Base-by-base conservation (phyloP, 92 coral and sea anemone species). In the Parazoanthus atlanticus region DNA sequence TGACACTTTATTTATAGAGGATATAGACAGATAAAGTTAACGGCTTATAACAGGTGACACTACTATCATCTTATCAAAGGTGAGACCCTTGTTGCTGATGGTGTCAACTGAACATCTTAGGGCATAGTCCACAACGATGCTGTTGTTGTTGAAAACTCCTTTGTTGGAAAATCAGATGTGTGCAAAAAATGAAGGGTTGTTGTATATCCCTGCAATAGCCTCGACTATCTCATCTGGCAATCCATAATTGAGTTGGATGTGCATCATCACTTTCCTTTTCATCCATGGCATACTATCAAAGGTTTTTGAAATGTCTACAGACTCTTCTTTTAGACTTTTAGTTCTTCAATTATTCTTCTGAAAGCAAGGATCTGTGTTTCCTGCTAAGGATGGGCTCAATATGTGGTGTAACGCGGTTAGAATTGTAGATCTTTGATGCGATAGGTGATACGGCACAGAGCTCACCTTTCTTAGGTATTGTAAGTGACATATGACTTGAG, bases 171-270 rank as follows among this genome's bases (percentile, higher is more conserved):
- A 46, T 46, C 52, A 40, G 6, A 40, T 8, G n/a, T n/a, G n/a
- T n/a, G n/a, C n/a, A n/a, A n/a, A n/a, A 36, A 2, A 40, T 40
- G 43, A 40, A 40, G 43, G 2, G 43, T 81, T 43, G 73, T n/a
- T 28, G 34, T 81, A 82, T 28, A 82, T 61, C 33, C 61, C 70
- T 33, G 86, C 76, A 30, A 82, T 61, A 17, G 76, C 76, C 8
- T 54, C 23, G 13, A 31, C 17, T 38, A 26, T 61, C 25, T 56
- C 75, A 12, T 82, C 86, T 23, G 76, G 76, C 28, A 82, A 11
- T 30, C 86, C 76, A 61, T 82, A 81, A 21, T 82, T 47, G 16
- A 28, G 75, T 38, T 58, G 86, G 25, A 61, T 49, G 65, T 58
- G 86, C 31, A 82, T 23, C 73, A 82, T 58, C 17, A 49, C 71